Conservation (phyloP, 92 coral and sea anemone genomes). For the Muricea muricata region DNA sequence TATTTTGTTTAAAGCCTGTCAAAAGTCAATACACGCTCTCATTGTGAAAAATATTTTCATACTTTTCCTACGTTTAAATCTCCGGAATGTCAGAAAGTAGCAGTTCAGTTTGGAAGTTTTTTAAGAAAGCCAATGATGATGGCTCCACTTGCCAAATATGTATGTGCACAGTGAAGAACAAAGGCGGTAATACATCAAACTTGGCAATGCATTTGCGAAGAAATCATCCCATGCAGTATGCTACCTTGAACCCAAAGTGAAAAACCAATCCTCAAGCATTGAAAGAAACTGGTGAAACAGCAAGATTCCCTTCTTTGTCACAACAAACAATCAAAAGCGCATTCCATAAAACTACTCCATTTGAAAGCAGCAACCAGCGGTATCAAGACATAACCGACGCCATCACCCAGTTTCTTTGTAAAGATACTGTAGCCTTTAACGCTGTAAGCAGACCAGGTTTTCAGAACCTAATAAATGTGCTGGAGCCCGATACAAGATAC, state of each 20-base stretch:
- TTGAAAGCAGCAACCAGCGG: background rate
- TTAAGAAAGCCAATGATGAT: background rate
- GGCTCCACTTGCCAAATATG: background rate
- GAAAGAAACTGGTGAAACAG: too few species aligned
- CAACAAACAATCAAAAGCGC: background rate
- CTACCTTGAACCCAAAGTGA: too few species aligned
- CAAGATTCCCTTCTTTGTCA: background rate
- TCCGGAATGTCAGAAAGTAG: background rate
- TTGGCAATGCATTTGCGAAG: too few species aligned
- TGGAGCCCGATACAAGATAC: background rate
- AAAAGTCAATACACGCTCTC: background rate
- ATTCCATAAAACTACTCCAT: background rate
- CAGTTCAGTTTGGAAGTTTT: constrained; percentile 10
- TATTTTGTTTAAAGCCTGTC: background rate
- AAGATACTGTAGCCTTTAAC: background rate
- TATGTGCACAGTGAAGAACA: too few species aligned
- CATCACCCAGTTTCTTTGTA: background rate
- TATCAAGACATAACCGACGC: background rate
- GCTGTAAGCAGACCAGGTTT: background rate
- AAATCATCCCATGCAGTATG: too few species aligned
- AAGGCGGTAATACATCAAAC: too few species aligned
- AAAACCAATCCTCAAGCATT: too few species aligned
- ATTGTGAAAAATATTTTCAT: background rate
- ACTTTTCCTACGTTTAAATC: background rate
- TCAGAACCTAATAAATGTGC: background rate